Conservation (phyloP, 2,113 vertebrate species). For the Ailuropoda melanoleuca region DNA sequence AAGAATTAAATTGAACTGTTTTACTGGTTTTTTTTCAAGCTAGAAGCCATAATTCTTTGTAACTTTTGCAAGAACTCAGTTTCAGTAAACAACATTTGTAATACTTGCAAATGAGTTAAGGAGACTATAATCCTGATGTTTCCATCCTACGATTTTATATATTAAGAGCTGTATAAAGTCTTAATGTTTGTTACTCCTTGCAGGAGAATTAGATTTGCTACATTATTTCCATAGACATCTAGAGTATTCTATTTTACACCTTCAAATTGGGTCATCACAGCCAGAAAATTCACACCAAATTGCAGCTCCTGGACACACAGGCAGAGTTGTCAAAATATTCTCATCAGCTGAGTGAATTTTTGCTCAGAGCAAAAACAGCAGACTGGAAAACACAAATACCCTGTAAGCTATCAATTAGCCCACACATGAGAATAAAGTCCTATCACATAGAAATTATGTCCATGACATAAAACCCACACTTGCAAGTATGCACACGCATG, state of each 20-base stretch:
- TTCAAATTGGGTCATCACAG: slow-evolving; percentile 81
- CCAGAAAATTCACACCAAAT: slow-evolving; percentile 81
- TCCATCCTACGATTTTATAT: slow-evolving; percentile 26
- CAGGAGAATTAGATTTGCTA: neutral
- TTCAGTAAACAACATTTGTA: slow-evolving; percentile 29
- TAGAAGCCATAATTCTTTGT: slow-evolving; percentile 14
- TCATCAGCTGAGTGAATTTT: slow-evolving; percentile 79
- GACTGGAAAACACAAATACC: slow-evolving; percentile 79
- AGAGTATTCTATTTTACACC: slow-evolving; percentile 71
- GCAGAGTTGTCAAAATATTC: slow-evolving; percentile 84
- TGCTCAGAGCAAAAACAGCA: slow-evolving; percentile 81
- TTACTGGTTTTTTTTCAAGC: neutral
- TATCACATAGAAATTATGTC: slow-evolving; percentile 72
- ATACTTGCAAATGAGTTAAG: slow-evolving; percentile 52
- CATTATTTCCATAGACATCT: slow-evolving; percentile 68
- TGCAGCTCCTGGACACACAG: slow-evolving; percentile 68
- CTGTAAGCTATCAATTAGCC: slow-evolving; percentile 79
- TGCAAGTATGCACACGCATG: neutral
- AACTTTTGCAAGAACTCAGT: slow-evolving; percentile 33
- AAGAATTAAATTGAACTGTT: slow-evolving; percentile 33
- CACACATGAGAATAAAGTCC: slow-evolving; percentile 64
- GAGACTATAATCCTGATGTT: neutral
- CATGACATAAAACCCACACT: neutral
- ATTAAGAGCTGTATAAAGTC: neutral
- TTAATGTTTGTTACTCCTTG: slow-evolving; percentile 30